These are phyloP conservation scores for Acronicta alni DNA, from an alignment of 2,888 invertebrate species.

Conservation along the genomic window DNA sequence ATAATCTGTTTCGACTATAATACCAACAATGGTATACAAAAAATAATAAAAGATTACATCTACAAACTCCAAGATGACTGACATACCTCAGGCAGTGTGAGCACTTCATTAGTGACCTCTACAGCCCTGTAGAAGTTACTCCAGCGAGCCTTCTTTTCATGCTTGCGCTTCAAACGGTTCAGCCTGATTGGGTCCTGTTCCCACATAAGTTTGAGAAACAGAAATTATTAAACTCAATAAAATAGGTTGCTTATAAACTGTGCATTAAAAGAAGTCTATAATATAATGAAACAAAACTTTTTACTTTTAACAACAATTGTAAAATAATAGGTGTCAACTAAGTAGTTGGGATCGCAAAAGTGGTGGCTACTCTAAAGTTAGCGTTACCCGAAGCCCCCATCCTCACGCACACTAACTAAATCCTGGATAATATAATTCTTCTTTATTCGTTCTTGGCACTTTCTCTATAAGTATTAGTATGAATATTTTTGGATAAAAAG, in stretches of 20 bases:
- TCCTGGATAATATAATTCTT: too few relatives aligned
- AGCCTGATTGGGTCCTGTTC: slow-evolving; percentile 79
- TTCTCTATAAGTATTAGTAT: not conserved
- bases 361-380: too few relatives aligned
- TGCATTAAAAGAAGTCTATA: too few relatives aligned
- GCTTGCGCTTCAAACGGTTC: slow-evolving; percentile 80
- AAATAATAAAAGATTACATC: too few relatives aligned
- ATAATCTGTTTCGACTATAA: too few relatives aligned
- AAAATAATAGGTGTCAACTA: too few relatives aligned
- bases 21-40: too few relatives aligned
- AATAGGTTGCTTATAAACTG: not conserved
- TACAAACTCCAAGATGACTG: not conserved
- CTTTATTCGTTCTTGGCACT: not conserved
- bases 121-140: slow-evolving; percentile 82
- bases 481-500: not conserved
- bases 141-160: slow-evolving; percentile 85
- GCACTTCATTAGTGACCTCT: slow-evolving; percentile 80
- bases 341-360: too few relatives aligned
- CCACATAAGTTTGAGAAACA: slow-evolving; percentile 2
- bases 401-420: too few relatives aligned
- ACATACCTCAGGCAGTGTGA: slow-evolving; percentile 77
- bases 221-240: not conserved
- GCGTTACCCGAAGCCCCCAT: too few relatives aligned
- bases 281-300: too few relatives aligned
- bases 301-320: too few relatives aligned